These are phyloP conservation scores for Cepphus grylle DNA, from an alignment of 2,113 vertebrate genomes.

Conservation along the genomic window DNA sequence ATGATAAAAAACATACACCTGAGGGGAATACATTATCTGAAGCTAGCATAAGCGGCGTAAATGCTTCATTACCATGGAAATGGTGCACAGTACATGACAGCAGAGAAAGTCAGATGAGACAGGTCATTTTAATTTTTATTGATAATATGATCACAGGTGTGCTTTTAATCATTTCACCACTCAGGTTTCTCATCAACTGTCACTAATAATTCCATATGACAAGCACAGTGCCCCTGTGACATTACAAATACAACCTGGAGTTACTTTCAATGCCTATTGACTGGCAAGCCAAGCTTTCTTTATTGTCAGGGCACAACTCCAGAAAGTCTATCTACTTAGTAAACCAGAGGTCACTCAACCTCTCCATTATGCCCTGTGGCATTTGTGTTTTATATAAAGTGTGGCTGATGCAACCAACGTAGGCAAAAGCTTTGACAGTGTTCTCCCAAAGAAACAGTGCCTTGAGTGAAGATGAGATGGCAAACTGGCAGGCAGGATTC, in stretches of 20 bases:
- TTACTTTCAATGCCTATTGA: background rate
- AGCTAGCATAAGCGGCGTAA: background rate
- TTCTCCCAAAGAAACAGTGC: background rate
- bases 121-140: conserved; percentile 69
- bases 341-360: background rate
- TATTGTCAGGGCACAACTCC: background rate
- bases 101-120: conserved; percentile 17
- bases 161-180: conserved; percentile 66
- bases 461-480: background rate
- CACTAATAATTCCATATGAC: conserved; percentile 63
- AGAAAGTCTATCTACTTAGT: background rate
- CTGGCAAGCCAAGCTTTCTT: background rate
- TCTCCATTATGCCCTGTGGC: background rate
- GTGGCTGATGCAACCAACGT: background rate
- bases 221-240: conserved; percentile 30
- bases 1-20: conserved; percentile 13
- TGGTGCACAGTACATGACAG: conserved; percentile 20
- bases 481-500: background rate
- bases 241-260: background rate
- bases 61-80: conserved; percentile 58
- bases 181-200: conserved; percentile 55
- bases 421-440: background rate
- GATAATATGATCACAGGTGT: conserved; percentile 65
- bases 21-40: conserved; percentile 12
- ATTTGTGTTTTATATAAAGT: background rate